phyloP scores from a whole-genome alignment of 1,140 invertebrate species.

The Leptopilina clavipes region DNA sequence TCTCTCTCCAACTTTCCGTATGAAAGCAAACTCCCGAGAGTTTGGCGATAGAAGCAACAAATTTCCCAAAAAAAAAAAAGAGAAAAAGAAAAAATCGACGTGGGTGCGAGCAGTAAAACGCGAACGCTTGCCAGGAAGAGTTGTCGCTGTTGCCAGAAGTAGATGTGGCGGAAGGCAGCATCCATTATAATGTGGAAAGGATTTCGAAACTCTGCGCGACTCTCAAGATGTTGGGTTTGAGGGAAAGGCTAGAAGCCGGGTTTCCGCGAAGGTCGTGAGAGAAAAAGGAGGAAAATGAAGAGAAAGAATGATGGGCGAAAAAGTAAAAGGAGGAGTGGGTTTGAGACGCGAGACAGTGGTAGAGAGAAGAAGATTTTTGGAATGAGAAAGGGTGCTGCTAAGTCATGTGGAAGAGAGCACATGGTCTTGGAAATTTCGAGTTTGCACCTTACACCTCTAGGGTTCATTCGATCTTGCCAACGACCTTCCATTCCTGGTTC shows the following conservation, averaged over 20 bases:
- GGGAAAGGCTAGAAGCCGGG: constrained; percentile 19
- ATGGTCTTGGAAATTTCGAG: constrained; percentile 24
- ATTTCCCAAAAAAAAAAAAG: neutral
- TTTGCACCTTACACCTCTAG: constrained; percentile 27
- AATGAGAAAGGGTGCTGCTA: neutral
- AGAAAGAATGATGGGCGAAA: neutral
- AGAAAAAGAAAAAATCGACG: neutral
- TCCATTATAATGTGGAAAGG: constrained; percentile 35
- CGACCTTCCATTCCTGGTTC: constrained; percentile 12
- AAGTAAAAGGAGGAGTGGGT: neutral
- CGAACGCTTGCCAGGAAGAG: constrained; percentile 14
- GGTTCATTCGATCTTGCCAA: constrained; percentile 15
- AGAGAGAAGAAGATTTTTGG: constrained; percentile 5
- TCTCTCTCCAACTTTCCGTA: too few relatives aligned
- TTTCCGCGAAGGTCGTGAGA: constrained; percentile 11
- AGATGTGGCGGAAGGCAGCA: constrained; percentile 29
- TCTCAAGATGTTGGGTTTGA: neutral
- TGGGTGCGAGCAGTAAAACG: constrained; percentile 9
- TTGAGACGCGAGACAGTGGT: neutral
- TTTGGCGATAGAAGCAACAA: constrained; percentile 4
- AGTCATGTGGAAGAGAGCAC: constrained; percentile 32
- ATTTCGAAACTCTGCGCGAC: constrained; percentile 11
- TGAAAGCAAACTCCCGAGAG: neutral
- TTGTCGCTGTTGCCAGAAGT: constrained; percentile 29
- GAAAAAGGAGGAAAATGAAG: constrained; percentile 3